A percentile compares a stretch with the other conserved stretches of the same genome.
Conservation (phyloP, 2,888 invertebrate species). For the Eulithis testata region DNA sequence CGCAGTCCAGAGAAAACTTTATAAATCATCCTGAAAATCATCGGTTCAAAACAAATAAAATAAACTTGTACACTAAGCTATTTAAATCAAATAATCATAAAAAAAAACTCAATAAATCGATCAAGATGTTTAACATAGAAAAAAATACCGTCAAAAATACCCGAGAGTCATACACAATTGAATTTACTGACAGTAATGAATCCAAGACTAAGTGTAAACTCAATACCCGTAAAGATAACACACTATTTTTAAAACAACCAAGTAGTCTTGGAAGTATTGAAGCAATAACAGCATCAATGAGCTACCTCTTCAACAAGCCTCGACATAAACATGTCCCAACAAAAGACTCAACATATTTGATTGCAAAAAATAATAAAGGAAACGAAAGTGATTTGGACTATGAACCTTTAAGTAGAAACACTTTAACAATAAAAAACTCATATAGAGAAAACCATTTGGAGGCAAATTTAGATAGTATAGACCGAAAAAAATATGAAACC, state of each 20-base stretch:
- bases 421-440: slow-evolving; percentile 17
- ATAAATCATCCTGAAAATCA: slow-evolving; percentile 21
- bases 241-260: neutral
- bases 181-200: slow-evolving; percentile 44
- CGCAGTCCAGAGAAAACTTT: slow-evolving; percentile 57
- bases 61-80: slow-evolving; percentile 7
- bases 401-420: slow-evolving; percentile 23
- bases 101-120: slow-evolving; percentile 25
- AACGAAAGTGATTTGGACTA: slow-evolving; percentile 1
- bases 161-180: slow-evolving; percentile 47
- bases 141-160: slow-evolving; percentile 18
- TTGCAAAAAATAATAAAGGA: neutral
- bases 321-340: neutral
- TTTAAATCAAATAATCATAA: slow-evolving; percentile 28
- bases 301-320: slow-evolving; percentile 7
- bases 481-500: slow-evolving; percentile 15
- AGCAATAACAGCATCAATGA: slow-evolving; percentile 18
- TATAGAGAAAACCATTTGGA: neutral
- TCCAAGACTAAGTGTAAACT: slow-evolving; percentile 4
- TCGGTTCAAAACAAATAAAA: slow-evolving; percentile 3
- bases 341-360: neutral
- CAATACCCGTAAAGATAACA: neutral
- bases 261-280: slow-evolving; percentile 7
- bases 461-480: neutral
- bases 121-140: slow-evolving; percentile 21